These are phyloP conservation scores for Cylas formicarius DNA, from an alignment of 1,140 invertebrate species.

Conservation along the genomic window DNA sequence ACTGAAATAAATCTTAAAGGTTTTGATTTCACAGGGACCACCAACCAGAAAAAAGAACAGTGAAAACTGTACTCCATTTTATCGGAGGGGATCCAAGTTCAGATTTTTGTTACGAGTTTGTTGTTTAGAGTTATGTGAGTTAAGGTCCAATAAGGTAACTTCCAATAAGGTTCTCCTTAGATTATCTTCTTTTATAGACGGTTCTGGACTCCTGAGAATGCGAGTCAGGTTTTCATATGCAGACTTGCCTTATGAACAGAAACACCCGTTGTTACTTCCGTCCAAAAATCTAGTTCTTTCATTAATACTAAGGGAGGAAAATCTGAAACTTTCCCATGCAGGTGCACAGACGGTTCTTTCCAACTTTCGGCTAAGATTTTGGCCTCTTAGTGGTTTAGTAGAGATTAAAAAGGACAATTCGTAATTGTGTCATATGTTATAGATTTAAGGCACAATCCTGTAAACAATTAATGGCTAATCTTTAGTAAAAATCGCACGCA, in stretches of 20 bases:
- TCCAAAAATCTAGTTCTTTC: conserved; percentile 7
- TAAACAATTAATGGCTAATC: conserved; percentile 17
- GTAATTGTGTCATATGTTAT: conserved; percentile 17
- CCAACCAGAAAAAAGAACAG: too few species aligned
- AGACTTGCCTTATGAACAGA: conserved; percentile 16
- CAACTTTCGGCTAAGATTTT: conserved; percentile 14
- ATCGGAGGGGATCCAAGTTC: too few species aligned
- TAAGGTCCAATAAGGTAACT: too few species aligned
- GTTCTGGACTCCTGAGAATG: conserved; percentile 24
- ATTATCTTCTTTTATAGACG: conserved; percentile 23
- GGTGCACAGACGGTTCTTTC: conserved; percentile 12
- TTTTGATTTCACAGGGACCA: too few species aligned
- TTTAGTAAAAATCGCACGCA: conserved; percentile 5
- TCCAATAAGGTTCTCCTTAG: too few species aligned
- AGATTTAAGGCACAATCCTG: neutral
- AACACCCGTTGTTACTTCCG: conserved; percentile 20
- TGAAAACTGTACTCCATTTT: too few species aligned
- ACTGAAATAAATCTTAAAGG: too few species aligned
- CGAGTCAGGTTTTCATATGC: conserved; percentile 27
- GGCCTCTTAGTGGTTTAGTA: conserved; percentile 11
- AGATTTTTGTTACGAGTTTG: too few species aligned
- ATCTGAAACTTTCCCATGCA: conserved; percentile 14
- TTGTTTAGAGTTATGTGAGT: too few species aligned
- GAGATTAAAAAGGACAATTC: conserved; percentile 9
- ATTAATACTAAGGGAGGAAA: conserved; percentile 13